A percentile compares a stretch with the other conserved stretches of the same genome.
These are phyloP conservation scores for Polydrusus tereticollis DNA, from an alignment of 2,888 invertebrate genomes.

Conservation along the genomic window DNA sequence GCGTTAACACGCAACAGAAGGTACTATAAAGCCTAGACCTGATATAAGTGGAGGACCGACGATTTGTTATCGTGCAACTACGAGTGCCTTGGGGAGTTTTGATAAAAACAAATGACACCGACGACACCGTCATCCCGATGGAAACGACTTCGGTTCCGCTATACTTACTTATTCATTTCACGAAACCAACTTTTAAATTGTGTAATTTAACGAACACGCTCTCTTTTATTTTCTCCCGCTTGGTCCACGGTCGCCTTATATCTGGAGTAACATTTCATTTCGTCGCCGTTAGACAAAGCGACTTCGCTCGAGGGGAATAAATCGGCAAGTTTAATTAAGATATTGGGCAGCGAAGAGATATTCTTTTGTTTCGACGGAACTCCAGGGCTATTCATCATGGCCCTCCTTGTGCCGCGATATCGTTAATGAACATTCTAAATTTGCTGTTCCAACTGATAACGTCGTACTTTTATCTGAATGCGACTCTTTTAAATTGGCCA, in stretches of 20 bases:
- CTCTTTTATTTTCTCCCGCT: constrained; percentile 46
- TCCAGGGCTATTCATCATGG: constrained; percentile 64
- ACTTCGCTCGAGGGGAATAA: constrained; percentile 63
- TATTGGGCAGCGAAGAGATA: constrained; percentile 67
- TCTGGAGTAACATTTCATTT: constrained; percentile 62
- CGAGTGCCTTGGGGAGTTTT: constrained; percentile 60
- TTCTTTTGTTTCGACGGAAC: constrained; percentile 67
- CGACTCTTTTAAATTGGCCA: constrained; percentile 48
- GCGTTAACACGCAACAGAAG: background rate
- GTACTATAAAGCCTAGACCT: background rate
- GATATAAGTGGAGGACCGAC: constrained; percentile 31
- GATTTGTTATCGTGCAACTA: constrained; percentile 60
- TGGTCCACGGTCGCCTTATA: constrained; percentile 46
- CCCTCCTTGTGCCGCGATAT: constrained; percentile 61
- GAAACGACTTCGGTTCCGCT: constrained; percentile 64
- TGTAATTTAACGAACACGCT: constrained; percentile 66
- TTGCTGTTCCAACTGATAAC: constrained; percentile 61
- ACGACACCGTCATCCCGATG: constrained; percentile 66
- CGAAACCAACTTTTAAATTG: constrained; percentile 69
- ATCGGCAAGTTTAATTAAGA: constrained; percentile 70
- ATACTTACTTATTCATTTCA: constrained; percentile 68
- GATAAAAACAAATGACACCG: constrained; percentile 67
- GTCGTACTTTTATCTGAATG: constrained; percentile 54
- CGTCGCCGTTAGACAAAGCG: constrained; percentile 61
- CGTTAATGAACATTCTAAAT: constrained; percentile 67